Conservation (phyloP, 2,888 invertebrate genomes). For the Idaea aversata region DNA sequence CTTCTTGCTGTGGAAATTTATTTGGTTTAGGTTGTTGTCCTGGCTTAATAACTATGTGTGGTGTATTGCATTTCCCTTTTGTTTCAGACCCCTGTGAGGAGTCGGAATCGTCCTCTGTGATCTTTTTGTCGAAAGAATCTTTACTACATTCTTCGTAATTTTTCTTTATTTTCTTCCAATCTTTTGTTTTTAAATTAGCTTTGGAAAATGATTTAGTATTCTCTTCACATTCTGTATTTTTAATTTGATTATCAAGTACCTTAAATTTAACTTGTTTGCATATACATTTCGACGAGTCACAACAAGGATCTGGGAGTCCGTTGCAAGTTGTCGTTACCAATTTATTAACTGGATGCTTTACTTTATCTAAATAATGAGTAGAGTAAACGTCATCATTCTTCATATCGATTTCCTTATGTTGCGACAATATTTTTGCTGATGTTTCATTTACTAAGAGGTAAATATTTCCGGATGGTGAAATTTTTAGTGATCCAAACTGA, state of each 20-base stretch:
- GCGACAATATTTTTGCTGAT: conserved; percentile 15
- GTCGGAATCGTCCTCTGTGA: conserved; percentile 11
- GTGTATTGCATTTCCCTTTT: conserved; percentile 6
- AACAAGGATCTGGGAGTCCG: conserved; percentile 29
- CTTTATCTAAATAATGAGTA: conserved; percentile 24
- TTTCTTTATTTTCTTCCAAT: conserved; percentile 18
- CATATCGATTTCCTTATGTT: conserved; percentile 25
- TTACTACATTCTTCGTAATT: conserved; percentile 12
- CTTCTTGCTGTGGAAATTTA: conserved; percentile 14
- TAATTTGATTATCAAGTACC: background rate
- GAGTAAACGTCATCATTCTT: conserved; percentile 17
- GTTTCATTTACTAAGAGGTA: conserved; percentile 43
- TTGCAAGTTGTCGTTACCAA: conserved; percentile 43
- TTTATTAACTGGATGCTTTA: conserved; percentile 35
- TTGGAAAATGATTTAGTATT: background rate
- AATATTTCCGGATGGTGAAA: conserved; percentile 54
- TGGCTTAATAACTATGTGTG: conserved; percentile 42
- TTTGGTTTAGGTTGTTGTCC: background rate
- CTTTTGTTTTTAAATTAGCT: conserved; percentile 7
- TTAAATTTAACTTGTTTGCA: conserved; percentile 31
- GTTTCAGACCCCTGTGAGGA: background rate
- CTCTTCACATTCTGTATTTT: too few species aligned
- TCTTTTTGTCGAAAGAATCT: conserved; percentile 17
- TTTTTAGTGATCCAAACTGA: conserved; percentile 46
- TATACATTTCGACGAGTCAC: conserved; percentile 41